Percentiles rank a stretch among this genome's conserved stretches.
These are phyloP conservation scores for Siderastrea siderea DNA, from an alignment of 92 coral and sea anemone species.

Conservation along the genomic window DNA sequence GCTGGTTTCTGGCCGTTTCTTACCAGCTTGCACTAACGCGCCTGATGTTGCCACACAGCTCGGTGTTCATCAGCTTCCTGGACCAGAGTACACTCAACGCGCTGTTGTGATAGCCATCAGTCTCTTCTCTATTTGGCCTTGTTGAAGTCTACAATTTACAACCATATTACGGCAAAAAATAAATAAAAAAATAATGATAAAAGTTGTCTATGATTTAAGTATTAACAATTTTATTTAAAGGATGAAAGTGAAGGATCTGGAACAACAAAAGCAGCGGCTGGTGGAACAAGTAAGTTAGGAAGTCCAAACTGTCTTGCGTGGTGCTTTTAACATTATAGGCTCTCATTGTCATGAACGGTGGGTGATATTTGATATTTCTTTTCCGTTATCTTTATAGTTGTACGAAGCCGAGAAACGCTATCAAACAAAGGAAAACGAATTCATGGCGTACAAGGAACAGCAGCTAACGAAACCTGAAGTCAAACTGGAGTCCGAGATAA, in stretches of 20 bases:
- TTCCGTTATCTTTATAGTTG: slow-evolving; percentile 55
- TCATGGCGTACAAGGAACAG: slow-evolving; percentile 92
- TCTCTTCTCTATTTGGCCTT: too few species aligned
- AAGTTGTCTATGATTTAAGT: not conserved
- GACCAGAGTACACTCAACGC: too few species aligned
- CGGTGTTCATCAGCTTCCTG: too few species aligned
- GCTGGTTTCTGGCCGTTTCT: too few species aligned
- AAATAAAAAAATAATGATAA: not conserved
- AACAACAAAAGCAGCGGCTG: slow-evolving; percentile 88
- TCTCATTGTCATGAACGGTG: not conserved
- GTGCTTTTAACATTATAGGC: not conserved
- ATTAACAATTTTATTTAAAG: slow-evolving; percentile 41
- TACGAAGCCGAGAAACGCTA: slow-evolving; percentile 94
- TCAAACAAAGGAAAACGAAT: slow-evolving; percentile 92
- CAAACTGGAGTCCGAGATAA: slow-evolving; percentile 90
- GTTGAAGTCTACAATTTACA: too few species aligned
- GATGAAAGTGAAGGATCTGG: slow-evolving; percentile 86
- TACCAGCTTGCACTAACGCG: too few species aligned
- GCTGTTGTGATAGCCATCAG: too few species aligned
- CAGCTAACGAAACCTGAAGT: slow-evolving; percentile 98
- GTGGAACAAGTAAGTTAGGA: slow-evolving; percentile 86
- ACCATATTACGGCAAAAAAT: too few species aligned
- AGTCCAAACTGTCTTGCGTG: not conserved
- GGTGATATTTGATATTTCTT: too few species aligned
- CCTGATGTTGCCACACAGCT: too few species aligned